Base-by-base conservation (phyloP, 2,797 vertebrate genomes). In the Parotocinclus haroldoi region DNA sequence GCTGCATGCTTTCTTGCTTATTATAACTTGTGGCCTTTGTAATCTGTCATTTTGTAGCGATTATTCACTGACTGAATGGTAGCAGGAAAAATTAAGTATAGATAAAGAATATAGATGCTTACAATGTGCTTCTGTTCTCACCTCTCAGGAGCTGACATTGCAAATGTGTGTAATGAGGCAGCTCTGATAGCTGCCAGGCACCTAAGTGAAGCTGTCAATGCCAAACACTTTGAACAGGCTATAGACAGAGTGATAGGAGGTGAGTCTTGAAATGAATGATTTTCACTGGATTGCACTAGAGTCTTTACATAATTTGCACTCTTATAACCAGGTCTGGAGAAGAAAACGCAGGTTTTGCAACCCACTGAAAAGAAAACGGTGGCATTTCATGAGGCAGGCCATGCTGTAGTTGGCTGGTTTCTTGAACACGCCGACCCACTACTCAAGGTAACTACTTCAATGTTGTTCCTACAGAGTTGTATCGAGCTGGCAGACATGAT, bases 221-320 rank as follows among this genome's bases (percentile, higher is more conserved):
- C 45, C 61, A 88, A 85, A 65, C 87, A 90, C 84, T 93, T 92
- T 10, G 88, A 92, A 49, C 88, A 91, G 72, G 92, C 91, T 71
- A 85, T 92, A 0, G 90, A 92, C 78, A 76, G 92, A 3, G 89
- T 93, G 71, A 83, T 91, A 1, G 90, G 91, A 85, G 92, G 90
- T 89, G 38, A 66, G 69, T 36, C 27, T 14, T 10, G 9, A 10
- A 8, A 17, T 27, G 11, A 13, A 12, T 18, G 12, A 54, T 13
- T 36, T 16, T 40, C 16, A n/a, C n/a, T n/a, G n/a, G n/a, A n/a
- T n/a, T n/a, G n/a, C n/a, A n/a, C n/a, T n/a, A n/a, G n/a, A n/a
- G n/a, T n/a, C 27, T 2, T 8, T 14, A 36, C 14, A 64, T 44
- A n/a, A n/a, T 12, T 53, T 42, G 1, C 19, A 4, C 5, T 53